Conservation (phyloP, 2,888 invertebrate species). For the Caenorhabditis zanzibari region DNA sequence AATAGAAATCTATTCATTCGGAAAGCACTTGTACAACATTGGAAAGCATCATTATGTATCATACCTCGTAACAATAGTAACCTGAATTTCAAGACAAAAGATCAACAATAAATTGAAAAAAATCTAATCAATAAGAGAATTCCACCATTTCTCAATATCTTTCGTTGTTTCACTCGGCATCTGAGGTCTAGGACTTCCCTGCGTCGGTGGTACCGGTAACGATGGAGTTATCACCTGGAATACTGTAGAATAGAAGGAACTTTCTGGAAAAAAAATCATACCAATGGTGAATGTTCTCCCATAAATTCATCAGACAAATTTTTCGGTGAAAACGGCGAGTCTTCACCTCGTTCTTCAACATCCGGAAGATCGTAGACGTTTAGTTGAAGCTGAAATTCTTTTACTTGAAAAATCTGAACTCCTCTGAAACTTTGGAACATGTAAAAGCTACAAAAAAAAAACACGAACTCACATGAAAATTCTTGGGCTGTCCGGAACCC, state of each 20-base stretch:
- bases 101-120: constrained; percentile 13
- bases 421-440: neutral
- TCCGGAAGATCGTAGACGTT: constrained; percentile 81
- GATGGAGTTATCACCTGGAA: constrained; percentile 64
- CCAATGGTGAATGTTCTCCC: constrained; percentile 60
- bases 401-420: neutral
- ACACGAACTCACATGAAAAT: constrained; percentile 72
- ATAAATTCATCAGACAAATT: constrained; percentile 54
- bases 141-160: constrained; percentile 68
- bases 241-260: neutral
- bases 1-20: constrained; percentile 49
- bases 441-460: constrained; percentile 1
- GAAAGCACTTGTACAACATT: constrained; percentile 39
- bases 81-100: constrained; percentile 14
- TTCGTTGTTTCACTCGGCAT: constrained; percentile 61
- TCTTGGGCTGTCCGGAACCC: constrained; percentile 66
- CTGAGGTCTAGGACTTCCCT: constrained; percentile 58
- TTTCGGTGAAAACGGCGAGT: constrained; percentile 72
- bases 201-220: constrained; percentile 50
- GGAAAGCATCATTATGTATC: constrained; percentile 32
- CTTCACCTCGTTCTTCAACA: constrained; percentile 79
- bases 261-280: neutral
- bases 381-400: constrained; percentile 72
- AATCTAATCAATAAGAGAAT: constrained; percentile 37
- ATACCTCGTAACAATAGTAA: constrained; percentile 36